These are phyloP conservation scores for Cynopterus sphinx DNA, from an alignment of 2,797 vertebrate species.

Conservation along the genomic window DNA sequence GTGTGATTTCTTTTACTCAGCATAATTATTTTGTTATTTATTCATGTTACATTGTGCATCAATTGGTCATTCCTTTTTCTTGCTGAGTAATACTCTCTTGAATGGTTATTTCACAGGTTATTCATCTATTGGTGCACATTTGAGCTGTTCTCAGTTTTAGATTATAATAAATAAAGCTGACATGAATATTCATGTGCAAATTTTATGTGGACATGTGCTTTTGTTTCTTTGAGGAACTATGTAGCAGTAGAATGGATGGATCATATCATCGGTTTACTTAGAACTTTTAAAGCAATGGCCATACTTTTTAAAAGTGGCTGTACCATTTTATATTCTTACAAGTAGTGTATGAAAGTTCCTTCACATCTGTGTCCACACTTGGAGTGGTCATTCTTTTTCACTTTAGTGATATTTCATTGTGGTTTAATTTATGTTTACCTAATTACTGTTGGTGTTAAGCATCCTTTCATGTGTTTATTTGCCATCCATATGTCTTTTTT, in stretches of 20 bases:
- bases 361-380: rapidly evolving
- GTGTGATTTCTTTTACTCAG: not conserved
- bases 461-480: not conserved
- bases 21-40: not conserved
- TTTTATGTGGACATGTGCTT: not conserved
- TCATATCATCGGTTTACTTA: not conserved
- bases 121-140: not conserved
- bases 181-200: not conserved
- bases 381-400: not conserved
- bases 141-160: not conserved
- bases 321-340: not conserved
- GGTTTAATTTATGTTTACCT: not conserved
- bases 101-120: not conserved
- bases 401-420: not conserved
- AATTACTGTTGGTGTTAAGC: not conserved
- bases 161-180: not conserved
- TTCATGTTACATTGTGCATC: not conserved
- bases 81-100: not conserved
- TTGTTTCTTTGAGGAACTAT: not conserved
- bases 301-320: not conserved
- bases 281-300: not conserved
- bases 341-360: not conserved
- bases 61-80: not conserved
- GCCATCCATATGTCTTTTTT: not conserved
- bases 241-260: not conserved